phyloP scores from a whole-genome alignment of 2,797 vertebrate species.

The Acipenser transmontanus region DNA sequence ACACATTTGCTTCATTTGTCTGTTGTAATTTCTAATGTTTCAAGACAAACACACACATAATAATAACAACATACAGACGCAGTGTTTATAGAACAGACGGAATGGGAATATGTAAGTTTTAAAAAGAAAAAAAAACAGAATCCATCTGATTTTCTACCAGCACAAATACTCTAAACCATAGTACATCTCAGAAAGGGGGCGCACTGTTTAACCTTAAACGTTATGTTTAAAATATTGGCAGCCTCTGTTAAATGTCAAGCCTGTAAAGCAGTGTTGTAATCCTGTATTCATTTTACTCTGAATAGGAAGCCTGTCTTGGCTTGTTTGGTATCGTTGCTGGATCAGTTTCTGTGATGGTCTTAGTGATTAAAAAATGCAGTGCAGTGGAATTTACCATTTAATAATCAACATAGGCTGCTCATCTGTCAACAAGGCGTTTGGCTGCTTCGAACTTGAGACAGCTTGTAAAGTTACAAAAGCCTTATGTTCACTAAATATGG shows the following conservation, averaged over 20 bases:
- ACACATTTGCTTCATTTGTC: too few species aligned
- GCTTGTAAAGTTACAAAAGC: too few species aligned
- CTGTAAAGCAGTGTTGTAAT: neutral
- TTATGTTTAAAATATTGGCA: neutral
- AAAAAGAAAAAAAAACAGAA: neutral
- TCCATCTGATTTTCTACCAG: conserved; percentile 2
- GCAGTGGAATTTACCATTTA: too few species aligned
- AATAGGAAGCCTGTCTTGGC: conserved; percentile 2
- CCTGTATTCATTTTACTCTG: neutral
- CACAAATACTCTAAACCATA: neutral
- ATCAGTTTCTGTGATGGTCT: neutral
- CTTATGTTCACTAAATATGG: too few species aligned
- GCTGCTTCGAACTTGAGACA: too few species aligned
- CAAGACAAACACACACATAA: too few species aligned
- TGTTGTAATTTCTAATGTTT: too few species aligned
- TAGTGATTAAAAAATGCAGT: too few species aligned
- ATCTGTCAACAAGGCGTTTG: too few species aligned
- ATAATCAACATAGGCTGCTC: too few species aligned
- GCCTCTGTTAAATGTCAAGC: neutral
- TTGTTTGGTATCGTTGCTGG: neutral
- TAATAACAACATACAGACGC: neutral
- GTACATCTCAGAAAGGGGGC: neutral
- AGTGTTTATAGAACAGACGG: neutral
- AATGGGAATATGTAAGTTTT: neutral
- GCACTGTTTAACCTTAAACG: neutral